Conservation (phyloP, 1,140 invertebrate genomes). For the Aporrectodea caliginosa region DNA sequence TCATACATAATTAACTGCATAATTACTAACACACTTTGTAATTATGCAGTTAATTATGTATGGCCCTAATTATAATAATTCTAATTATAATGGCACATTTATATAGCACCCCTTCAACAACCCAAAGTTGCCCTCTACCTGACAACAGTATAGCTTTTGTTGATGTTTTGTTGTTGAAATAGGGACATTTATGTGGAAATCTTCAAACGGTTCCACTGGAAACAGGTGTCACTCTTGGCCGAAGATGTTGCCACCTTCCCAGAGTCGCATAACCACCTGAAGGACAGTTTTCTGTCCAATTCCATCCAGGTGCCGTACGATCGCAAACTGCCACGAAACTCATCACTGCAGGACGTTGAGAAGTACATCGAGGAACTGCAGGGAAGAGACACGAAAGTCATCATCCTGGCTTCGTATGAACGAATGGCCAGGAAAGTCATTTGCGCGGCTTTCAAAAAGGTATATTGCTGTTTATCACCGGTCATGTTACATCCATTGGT, state of each 20-base stretch:
- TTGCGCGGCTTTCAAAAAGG: slow-evolving; percentile 70
- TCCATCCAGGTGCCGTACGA: slow-evolving; percentile 68
- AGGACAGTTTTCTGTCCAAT: slow-evolving; percentile 63
- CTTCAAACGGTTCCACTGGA: slow-evolving; percentile 66
- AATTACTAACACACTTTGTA: no score
- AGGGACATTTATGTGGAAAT: slow-evolving; percentile 67
- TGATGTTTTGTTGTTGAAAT: no score
- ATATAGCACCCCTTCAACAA: no score
- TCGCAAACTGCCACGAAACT: slow-evolving; percentile 64
- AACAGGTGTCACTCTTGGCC: slow-evolving; percentile 68
- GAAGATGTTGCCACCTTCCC: slow-evolving; percentile 77
- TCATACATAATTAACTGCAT: no score
- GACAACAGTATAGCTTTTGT: no score
- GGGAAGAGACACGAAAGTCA: slow-evolving; percentile 64
- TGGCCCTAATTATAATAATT: no score
- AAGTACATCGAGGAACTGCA: slow-evolving; percentile 68
- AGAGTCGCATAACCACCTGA: slow-evolving; percentile 71
- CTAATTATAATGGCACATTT: no score
- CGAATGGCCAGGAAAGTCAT: slow-evolving; percentile 66
- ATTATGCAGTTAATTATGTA: no score
- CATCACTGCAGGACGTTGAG: slow-evolving; percentile 27
- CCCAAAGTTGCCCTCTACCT: no score
- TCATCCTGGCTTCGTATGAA: slow-evolving; percentile 75
- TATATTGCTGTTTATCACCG: no score
- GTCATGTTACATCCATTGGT: no score